Evolutionary conservation across 53 echinoderm and acorn worm species (phyloP).

Genomic region (Echinometra lucunter): DNA sequence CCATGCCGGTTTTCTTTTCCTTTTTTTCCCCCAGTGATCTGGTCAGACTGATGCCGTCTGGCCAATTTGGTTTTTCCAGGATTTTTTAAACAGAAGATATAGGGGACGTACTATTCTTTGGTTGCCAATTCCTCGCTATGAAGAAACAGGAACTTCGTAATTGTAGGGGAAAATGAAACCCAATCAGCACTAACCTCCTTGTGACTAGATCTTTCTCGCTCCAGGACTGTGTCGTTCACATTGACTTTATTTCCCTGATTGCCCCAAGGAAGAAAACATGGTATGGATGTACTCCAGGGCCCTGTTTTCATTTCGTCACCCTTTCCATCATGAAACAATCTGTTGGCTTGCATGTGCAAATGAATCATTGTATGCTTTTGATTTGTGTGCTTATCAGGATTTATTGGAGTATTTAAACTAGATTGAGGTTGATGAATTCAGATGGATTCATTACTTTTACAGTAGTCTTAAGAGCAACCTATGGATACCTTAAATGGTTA

Average conservation of each 20-base stretch:
- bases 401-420: not conserved
- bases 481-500: too few species aligned
- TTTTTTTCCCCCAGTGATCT: not conserved
- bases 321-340: not conserved
- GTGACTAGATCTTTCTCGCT: not conserved
- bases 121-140: too few species aligned
- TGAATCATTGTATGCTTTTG: not conserved
- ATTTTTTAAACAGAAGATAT: too few species aligned
- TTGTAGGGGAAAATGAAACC: not conserved
- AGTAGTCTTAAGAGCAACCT: too few species aligned
- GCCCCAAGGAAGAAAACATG: not conserved
- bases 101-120: too few species aligned
- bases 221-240: too few species aligned
- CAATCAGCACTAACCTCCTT: not conserved
- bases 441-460: too few species aligned
- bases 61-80: too few species aligned
- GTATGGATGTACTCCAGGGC: not conserved
- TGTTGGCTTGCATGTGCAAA: not conserved
- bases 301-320: not conserved
- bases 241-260: too few species aligned
- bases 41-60: not conserved
- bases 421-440: not conserved
- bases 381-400: not conserved
- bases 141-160: not conserved
- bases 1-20: not conserved